Evolutionary conservation across 1,140 invertebrate genomes (phyloP).

Genomic region (Penaeus indicus): DNA sequence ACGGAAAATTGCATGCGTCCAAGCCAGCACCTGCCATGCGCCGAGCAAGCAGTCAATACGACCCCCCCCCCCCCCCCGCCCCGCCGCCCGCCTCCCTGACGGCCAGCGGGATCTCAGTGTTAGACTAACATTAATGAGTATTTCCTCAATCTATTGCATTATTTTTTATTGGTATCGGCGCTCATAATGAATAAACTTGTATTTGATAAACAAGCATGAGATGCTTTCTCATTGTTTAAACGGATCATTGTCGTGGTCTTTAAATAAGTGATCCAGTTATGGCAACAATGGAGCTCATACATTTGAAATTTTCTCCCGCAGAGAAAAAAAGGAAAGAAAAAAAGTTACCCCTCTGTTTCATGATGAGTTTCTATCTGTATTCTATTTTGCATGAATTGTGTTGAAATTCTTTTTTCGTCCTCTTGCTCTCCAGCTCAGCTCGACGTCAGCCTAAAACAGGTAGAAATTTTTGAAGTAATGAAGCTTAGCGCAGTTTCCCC

Average conservation of each 20-base stretch:
- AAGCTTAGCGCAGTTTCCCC: slow-evolving; percentile 8
- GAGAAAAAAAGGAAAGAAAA: slow-evolving; percentile 32
- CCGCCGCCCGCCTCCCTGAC: slow-evolving; percentile 27
- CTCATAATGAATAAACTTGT: slow-evolving; percentile 53
- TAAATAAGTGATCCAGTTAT: too few relatives aligned
- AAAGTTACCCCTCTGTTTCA: slow-evolving; percentile 54
- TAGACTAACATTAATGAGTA: slow-evolving; percentile 21
- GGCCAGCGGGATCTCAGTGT: too few relatives aligned
- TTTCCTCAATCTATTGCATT: slow-evolving; percentile 43
- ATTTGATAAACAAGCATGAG: slow-evolving; percentile 5
- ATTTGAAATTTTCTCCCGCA: slow-evolving; percentile 58
- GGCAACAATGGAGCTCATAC: slow-evolving; percentile 35
- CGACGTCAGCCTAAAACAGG: slow-evolving; percentile 54
- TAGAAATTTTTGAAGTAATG: slow-evolving; percentile 57
- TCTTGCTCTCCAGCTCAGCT: slow-evolving; percentile 43
- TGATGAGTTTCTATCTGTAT: slow-evolving; percentile 62
- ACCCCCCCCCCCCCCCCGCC: slow-evolving; percentile 3
- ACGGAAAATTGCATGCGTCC: slow-evolving; percentile 51
- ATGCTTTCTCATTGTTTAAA: neutral
- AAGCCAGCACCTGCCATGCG: slow-evolving; percentile 37
- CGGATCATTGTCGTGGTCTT: slow-evolving; percentile 5
- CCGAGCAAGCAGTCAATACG: slow-evolving; percentile 44
- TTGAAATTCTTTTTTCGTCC: slow-evolving; percentile 47
- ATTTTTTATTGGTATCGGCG: slow-evolving; percentile 39
- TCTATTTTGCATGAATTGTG: slow-evolving; percentile 62